Evolutionary conservation across 1,140 invertebrate genomes (phyloP).

Genomic region (Uloborus diversus): DNA sequence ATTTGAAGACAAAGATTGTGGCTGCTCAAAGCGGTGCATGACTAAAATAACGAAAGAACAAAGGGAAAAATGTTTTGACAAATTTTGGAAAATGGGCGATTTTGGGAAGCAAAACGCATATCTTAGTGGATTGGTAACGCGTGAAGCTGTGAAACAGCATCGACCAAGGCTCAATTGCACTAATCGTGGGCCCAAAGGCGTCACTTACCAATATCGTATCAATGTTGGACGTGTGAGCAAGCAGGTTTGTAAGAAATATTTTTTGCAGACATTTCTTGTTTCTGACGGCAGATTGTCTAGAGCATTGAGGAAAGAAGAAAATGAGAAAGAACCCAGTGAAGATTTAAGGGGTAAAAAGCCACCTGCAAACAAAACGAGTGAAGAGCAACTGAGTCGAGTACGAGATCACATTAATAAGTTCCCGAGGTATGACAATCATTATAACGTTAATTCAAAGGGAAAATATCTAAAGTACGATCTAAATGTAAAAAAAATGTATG

Average conservation of each 20-base stretch:
- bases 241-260: constrained; percentile 49
- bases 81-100: constrained; percentile 51
- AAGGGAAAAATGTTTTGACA: constrained; percentile 49
- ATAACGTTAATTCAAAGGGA: constrained; percentile 33
- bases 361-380: constrained; percentile 50
- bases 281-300: constrained; percentile 45
- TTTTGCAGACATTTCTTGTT: constrained; percentile 49
- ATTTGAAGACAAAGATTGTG: constrained; percentile 50
- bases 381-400: constrained; percentile 40
- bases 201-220: constrained; percentile 43
- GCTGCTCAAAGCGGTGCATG: constrained; percentile 24
- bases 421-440: constrained; percentile 30
- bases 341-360: constrained; percentile 40
- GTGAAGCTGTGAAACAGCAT: constrained; percentile 46
- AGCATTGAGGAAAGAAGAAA: constrained; percentile 43
- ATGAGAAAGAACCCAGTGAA: constrained; percentile 44
- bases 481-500: constrained; percentile 51
- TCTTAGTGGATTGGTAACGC: constrained; percentile 41
- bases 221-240: constrained; percentile 49
- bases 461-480: constrained; percentile 37
- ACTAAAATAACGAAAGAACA: constrained; percentile 33
- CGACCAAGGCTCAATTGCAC: constrained; percentile 39
- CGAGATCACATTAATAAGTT: constrained; percentile 40
- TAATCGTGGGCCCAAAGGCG: constrained; percentile 43
- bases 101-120: constrained; percentile 52